Conservation (phyloP, 2,113 vertebrate species). For the Psittacus erithacus region DNA sequence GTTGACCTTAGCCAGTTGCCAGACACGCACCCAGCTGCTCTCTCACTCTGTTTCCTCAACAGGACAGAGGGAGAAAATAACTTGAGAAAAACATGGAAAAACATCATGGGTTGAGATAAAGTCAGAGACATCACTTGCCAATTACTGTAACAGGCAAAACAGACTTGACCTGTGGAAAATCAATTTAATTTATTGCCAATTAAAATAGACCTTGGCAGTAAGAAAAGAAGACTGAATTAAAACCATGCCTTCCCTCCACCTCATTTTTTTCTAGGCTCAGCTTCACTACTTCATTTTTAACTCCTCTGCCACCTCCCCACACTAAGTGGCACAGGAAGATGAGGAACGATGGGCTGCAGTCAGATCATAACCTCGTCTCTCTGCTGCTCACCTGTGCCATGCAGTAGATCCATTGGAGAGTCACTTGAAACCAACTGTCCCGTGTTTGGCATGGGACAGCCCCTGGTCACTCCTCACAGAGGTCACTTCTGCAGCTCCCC, state of each 20-base stretch:
- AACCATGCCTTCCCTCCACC: rapidly evolving
- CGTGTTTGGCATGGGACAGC: rapidly evolving
- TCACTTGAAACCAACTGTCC: neutral
- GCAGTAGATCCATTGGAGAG: neutral
- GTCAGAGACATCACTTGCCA: neutral
- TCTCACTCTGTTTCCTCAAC: neutral
- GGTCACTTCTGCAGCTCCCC: no score
- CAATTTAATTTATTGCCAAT: neutral
- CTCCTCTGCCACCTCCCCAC: neutral
- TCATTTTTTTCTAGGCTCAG: neutral
- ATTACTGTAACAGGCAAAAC: neutral
- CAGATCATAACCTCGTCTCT: neutral
- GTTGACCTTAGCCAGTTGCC: neutral
- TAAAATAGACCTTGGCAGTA: neutral
- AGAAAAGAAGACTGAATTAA: neutral
- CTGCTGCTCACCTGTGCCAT: neutral
- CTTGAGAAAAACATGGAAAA: neutral
- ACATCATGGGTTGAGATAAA: neutral
- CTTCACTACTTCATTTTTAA: neutral
- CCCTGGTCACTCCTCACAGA: neutral
- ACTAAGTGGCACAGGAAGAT: rapidly evolving
- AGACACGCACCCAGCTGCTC: no score
- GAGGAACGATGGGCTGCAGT: neutral
- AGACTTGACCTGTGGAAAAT: neutral
- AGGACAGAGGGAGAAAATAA: neutral